phyloP scores from a whole-genome alignment of 2,888 invertebrate genomes.

The Trachelus troglodyta region DNA sequence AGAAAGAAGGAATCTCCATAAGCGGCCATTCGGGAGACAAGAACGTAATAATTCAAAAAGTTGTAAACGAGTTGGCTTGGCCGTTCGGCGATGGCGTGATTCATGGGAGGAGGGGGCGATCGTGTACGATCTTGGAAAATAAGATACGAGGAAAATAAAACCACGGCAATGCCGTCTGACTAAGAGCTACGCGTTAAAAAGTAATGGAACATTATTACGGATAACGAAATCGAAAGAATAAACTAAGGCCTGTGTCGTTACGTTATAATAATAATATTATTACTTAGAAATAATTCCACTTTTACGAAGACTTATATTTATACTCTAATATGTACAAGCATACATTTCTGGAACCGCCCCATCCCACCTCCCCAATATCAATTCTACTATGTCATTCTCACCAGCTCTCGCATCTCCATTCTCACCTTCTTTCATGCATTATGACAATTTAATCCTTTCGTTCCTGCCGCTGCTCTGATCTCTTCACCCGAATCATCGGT shows the following conservation, averaged over 20 bases:
- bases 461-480: background rate
- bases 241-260: slow-evolving; percentile 39
- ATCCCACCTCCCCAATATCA: slow-evolving; percentile 4
- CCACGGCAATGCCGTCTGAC: background rate
- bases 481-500: background rate
- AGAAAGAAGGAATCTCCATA: background rate
- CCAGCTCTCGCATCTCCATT: background rate
- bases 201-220: slow-evolving; percentile 29
- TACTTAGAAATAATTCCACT: slow-evolving; percentile 14
- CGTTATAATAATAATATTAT: slow-evolving; percentile 20
- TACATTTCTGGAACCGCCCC: background rate
- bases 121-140: background rate
- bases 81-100: background rate
- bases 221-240: slow-evolving; percentile 29
- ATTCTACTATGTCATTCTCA: background rate
- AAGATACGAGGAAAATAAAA: background rate
- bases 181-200: slow-evolving; percentile 15
- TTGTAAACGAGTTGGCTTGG: background rate
- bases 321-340: slow-evolving; percentile 18
- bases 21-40: background rate
- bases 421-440: background rate
- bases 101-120: background rate
- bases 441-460: background rate
- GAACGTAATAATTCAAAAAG: background rate
- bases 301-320: slow-evolving; percentile 2